Conservation (phyloP, 2,888 invertebrate genomes). For the Cephus rjabovi region DNA sequence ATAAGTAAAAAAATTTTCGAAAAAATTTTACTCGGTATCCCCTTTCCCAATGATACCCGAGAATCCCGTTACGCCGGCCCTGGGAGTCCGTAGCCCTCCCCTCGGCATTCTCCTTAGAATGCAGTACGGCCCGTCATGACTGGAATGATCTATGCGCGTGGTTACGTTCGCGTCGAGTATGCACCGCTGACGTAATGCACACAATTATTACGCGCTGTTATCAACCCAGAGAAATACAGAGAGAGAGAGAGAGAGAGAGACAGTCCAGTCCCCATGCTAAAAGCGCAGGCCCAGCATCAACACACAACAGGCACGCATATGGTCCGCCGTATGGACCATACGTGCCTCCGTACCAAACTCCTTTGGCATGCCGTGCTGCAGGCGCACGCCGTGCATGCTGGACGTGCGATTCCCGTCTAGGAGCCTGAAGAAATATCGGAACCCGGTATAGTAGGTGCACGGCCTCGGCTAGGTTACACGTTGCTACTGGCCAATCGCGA, state of each 20-base stretch:
- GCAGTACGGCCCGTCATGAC: conserved; percentile 30
- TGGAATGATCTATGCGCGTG: conserved; percentile 50
- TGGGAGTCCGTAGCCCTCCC: conserved; percentile 20
- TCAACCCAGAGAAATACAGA: conserved; percentile 20
- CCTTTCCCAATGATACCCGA: neutral
- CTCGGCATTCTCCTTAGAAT: conserved; percentile 42
- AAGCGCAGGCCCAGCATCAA: neutral
- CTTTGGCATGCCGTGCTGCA: neutral
- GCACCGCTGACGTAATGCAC: conserved; percentile 54
- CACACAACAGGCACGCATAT: neutral
- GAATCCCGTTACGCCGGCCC: neutral
- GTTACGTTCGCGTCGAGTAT: conserved; percentile 46
- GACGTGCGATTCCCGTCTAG: neutral
- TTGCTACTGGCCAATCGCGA: neutral
- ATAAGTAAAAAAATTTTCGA: rapidly evolving
- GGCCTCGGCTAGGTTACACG: neutral
- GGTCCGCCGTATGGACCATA: neutral
- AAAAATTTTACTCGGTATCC: neutral
- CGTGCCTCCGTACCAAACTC: conserved; percentile 17
- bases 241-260: too few species aligned
- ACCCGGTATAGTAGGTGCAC: neutral
- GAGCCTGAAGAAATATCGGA: neutral
- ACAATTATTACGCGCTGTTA: conserved; percentile 58
- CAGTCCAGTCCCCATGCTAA: neutral
- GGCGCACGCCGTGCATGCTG: neutral